Base-by-base conservation (phyloP, 92 coral and sea anemone genomes). In the Montipora capitata region DNA sequence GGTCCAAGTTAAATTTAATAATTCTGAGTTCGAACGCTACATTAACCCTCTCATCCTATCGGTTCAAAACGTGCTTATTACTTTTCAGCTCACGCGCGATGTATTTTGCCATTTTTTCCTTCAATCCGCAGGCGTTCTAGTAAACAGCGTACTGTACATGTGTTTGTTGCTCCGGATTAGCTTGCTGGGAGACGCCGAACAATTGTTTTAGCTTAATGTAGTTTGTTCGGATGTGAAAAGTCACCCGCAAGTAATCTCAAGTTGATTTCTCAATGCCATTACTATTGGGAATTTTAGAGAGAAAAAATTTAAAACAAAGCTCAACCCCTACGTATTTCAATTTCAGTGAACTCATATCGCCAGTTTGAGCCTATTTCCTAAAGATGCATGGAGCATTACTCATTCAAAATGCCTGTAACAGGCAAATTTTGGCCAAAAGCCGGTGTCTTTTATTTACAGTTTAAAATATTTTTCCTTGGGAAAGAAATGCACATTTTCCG, bases 301-400 rank as follows among this genome's bases (percentile, higher is more conserved):
- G 20, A 13, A 12, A 14, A 44, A 42, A 15, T 27, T 73, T 42
- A 18, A 58, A 59, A 42, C 20, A 41, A 48, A 11, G 61, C 15
- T 40, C 20, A 42, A 57, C 71, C 87, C 79, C 79, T 10, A 17
- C 42, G 51, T 8, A 18, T 61, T 83, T 20, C 42, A 59, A 68
- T 67, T 70, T 69, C 41, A 49, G 35, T 65, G 49, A 45, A 9
- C 56, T 52, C 52, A 16, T 58, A 17, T 40, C 62, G 44, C 17
- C 41, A 8, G 51, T 58, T 35, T 14, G 27, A 27, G 35, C 35
- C 17, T 59, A 13, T 59, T 56, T 61, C 10, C 42, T 14, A 10
- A 45, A 59, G 8, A 16, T 63, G 38, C 38, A 20, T 27, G 35
- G 35, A 27, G 35, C 35, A 27, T 16, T 16, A 16, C 15, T 54